Percentiles rank a stretch among this genome's conserved stretches.
Evolutionary conservation across 2,113 vertebrate species (phyloP).

Genomic region (Pygoscelis adeliae): DNA sequence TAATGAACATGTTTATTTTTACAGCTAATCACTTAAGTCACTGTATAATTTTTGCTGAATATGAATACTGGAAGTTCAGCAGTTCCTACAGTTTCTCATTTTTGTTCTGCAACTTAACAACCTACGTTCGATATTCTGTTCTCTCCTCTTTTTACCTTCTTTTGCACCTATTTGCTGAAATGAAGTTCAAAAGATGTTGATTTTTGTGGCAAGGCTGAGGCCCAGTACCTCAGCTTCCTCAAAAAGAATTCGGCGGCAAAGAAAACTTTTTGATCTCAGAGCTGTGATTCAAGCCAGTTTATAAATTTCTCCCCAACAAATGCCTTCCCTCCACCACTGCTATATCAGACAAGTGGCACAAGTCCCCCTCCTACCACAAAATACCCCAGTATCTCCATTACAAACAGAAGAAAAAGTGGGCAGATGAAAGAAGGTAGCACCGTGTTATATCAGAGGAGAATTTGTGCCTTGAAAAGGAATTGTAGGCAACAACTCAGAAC

Average conservation of each 20-base stretch:
- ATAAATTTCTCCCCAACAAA: not conserved
- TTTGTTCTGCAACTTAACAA: not conserved
- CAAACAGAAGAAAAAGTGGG: not conserved
- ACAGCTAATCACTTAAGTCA: not conserved
- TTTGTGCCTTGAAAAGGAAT: not conserved
- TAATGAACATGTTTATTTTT: not conserved
- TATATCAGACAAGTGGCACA: not conserved
- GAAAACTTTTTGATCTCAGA: not conserved
- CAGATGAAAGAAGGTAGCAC: not conserved
- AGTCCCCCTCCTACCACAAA: not conserved
- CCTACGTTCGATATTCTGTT: not conserved
- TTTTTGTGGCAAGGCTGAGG: not conserved
- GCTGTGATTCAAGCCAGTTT: not conserved
- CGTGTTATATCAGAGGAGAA: not conserved
- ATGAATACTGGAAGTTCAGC: not conserved
- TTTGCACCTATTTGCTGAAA: not conserved
- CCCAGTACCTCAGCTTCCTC: not conserved
- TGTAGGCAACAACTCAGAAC: not conserved
- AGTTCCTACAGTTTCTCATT: not conserved
- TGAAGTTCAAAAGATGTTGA: not conserved
- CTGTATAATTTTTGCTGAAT: not conserved
- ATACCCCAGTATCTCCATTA: not conserved
- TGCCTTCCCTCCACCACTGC: not conserved
- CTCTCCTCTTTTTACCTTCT: not conserved
- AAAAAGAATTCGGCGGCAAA: not conserved